Conservation (phyloP, 1,140 invertebrate genomes). For the Drosophila varians region DNA sequence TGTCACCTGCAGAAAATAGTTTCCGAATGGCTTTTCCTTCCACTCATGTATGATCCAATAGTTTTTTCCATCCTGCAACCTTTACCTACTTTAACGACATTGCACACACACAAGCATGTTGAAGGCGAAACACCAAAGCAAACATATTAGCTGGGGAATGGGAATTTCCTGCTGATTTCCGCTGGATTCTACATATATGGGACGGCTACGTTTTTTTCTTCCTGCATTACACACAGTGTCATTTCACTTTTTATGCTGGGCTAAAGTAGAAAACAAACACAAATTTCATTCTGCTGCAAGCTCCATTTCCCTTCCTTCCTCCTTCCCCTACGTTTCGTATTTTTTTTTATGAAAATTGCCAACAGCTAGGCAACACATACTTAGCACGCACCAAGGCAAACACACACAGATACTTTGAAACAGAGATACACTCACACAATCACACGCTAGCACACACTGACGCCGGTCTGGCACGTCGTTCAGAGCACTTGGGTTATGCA, state of each 20-base stretch:
- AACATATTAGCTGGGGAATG: slow-evolving; percentile 36
- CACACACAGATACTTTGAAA: slow-evolving; percentile 11
- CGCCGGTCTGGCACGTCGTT: slow-evolving; percentile 40
- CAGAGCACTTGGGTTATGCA: slow-evolving; percentile 69
- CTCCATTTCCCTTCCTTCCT: slow-evolving; percentile 12
- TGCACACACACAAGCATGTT: neutral
- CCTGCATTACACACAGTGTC: slow-evolving; percentile 52
- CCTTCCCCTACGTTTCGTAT: slow-evolving; percentile 3
- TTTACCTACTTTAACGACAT: slow-evolving; percentile 29
- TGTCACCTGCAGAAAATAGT: neutral
- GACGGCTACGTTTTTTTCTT: slow-evolving; percentile 22
- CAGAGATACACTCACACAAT: slow-evolving; percentile 14
- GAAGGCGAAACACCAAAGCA: slow-evolving; percentile 18
- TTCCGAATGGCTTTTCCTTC: neutral
- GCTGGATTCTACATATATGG: slow-evolving; percentile 14
- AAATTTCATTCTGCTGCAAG: slow-evolving; percentile 62
- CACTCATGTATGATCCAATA: slow-evolving; percentile 14
- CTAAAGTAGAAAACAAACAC: slow-evolving; percentile 60
- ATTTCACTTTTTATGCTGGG: slow-evolving; percentile 49
- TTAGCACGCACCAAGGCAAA: slow-evolving; percentile 50
- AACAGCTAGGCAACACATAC: slow-evolving; percentile 79
- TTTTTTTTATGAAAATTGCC: slow-evolving; percentile 56
- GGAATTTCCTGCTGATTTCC: slow-evolving; percentile 39
- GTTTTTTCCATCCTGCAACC: slow-evolving; percentile 18
- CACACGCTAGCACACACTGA: slow-evolving; percentile 5